Percentiles rank a stretch among this genome's conserved stretches.
phyloP scores from a whole-genome alignment of 1,140 invertebrate genomes.

The Pogonomyrmex barbatus region DNA sequence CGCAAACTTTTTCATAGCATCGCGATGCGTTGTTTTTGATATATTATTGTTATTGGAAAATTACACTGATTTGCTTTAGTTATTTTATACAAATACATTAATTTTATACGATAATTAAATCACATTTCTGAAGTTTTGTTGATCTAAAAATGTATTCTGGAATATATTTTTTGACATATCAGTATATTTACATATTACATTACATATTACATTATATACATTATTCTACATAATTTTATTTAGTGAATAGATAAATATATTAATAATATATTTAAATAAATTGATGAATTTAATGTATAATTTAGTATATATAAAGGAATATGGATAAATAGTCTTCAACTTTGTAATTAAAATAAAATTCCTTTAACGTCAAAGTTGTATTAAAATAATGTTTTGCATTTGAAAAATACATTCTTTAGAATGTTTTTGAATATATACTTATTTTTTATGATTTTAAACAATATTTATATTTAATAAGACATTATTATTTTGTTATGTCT shows the following conservation, averaged over 20 bases:
- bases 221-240: not conserved
- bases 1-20: slow-evolving; percentile 13
- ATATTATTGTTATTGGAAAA: not conserved
- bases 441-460: not conserved
- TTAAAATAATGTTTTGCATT: not conserved
- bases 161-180: not conserved
- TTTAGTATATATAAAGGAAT: not conserved
- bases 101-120: not conserved
- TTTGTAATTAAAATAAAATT: not conserved
- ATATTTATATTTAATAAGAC: not conserved
- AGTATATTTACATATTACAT: not conserved
- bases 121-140: not conserved
- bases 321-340: not conserved
- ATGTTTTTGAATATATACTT: not conserved
- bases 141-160: not conserved
- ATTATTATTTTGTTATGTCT: not conserved
- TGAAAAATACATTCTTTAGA: not conserved
- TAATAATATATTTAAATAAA: not conserved
- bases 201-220: too few species aligned
- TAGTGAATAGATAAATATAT: not conserved
- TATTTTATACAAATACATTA: not conserved
- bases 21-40: slow-evolving; percentile 24
- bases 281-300: not conserved
- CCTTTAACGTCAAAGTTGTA: not conserved
- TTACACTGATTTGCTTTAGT: not conserved